Base-by-base conservation (phyloP, 2,888 invertebrate genomes). In the Aricia artaxerxes region DNA sequence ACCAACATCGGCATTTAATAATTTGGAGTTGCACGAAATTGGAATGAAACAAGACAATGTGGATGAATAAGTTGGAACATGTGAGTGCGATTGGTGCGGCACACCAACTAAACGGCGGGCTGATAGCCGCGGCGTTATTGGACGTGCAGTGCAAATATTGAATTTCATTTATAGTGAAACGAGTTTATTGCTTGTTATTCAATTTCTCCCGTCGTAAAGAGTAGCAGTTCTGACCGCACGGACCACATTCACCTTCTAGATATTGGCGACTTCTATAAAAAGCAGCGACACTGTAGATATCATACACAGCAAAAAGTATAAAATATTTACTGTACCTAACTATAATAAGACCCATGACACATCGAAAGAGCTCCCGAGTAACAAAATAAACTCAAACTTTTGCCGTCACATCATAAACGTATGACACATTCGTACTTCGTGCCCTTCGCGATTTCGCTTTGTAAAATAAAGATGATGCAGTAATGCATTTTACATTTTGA, bases 401-500 rank as follows among this genome's bases (percentile, higher is more conserved):
- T 13, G 35, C 13, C 35, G 13, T 69, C 35, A 35, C 69, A 35
- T 69, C 11, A 69, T 38, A 38, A 69, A 69, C 69, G 69, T 69
- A 69, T 69, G 69, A 69, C 69, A 69, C 69, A 35, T 69, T 69
- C 35, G 69, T 69, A 69, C 13, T 31, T 24, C 61, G 64, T 64
- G 64, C 64, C 64, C 24, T 69, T 69, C 57, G 38, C 76, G 76
- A 57, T 57, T 76, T 76, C 7, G 76, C 85, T 87, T 84, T 84
- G 87, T 91, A 89, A 91, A 91, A 90, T 89, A 89, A 92, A 92
- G 90, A 91, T 90, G 89, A 88, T 90, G 92, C 92, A 91, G 89
- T 91, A 92, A 92, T 93, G 92, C 92, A 91, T 91, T 92, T 92
- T 89, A 93, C 92, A 92, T 92, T 92, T 92, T 93, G 90, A 92